These are phyloP conservation scores for Byasa hedistus DNA, from an alignment of 2,888 invertebrate species.

Conservation along the genomic window DNA sequence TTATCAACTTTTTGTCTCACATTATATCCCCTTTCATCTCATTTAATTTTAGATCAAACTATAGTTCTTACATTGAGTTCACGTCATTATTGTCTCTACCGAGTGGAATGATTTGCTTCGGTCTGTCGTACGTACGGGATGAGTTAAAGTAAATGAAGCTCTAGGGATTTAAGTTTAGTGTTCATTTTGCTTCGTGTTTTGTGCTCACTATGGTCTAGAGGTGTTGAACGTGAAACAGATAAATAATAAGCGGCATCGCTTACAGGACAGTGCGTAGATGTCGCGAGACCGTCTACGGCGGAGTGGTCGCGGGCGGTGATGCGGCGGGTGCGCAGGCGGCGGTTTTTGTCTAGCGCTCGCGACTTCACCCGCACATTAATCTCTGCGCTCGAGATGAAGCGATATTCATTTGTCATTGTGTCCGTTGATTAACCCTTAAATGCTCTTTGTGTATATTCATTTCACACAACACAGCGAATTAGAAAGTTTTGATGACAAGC, in stretches of 20 bases:
- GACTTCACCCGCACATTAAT: conserved; percentile 72
- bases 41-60: conserved; percentile 77
- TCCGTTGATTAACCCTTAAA: conserved; percentile 70
- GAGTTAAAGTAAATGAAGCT: conserved; percentile 34
- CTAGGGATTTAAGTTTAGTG: conserved; percentile 21
- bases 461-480: not conserved
- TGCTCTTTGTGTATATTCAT: conserved; percentile 68
- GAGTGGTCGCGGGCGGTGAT: conserved; percentile 64
- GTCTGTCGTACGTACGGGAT: conserved; percentile 43
- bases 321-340: conserved; percentile 67
- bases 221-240: conserved; percentile 60
- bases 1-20: conserved; percentile 68
- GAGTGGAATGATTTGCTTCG: conserved; percentile 42
- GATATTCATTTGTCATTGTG: conserved; percentile 78
- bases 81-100: conserved; percentile 73
- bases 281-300: conserved; percentile 63
- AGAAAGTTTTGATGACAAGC: not conserved
- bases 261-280: conserved; percentile 63
- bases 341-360: conserved; percentile 71
- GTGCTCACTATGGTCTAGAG: conserved; percentile 40
- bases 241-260: conserved; percentile 76
- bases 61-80: conserved; percentile 77
- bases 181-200: conserved; percentile 35
- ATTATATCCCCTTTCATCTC: conserved; percentile 76
- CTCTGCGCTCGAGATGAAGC: conserved; percentile 71